These are phyloP conservation scores for Bradypodion ventrale DNA, from an alignment of 2,797 vertebrate genomes.

Conservation along the genomic window DNA sequence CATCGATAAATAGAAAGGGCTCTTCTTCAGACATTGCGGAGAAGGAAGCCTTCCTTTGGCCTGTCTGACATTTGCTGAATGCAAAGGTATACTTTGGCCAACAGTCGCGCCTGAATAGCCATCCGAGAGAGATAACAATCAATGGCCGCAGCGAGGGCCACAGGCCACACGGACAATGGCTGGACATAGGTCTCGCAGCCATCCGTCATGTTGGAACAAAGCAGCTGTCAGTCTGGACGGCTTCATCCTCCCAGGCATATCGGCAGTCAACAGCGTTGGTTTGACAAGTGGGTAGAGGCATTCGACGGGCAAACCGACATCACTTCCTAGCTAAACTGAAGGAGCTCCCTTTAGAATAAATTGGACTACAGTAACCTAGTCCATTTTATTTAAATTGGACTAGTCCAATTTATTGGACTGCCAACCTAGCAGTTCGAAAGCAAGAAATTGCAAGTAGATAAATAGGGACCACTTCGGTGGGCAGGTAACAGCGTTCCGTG, in stretches of 20 bases:
- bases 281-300: constrained; percentile 53
- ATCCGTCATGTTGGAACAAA: constrained; percentile 91
- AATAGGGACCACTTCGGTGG: no score
- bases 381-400: no score
- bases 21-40: constrained; percentile 45
- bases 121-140: constrained; percentile 83
- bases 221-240: constrained; percentile 79
- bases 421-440: no score
- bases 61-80: constrained; percentile 54
- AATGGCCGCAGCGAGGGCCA: constrained; percentile 60
- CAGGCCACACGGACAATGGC: constrained; percentile 75
- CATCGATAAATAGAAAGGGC: constrained; percentile 59
- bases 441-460: no score
- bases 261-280: constrained; percentile 63
- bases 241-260: constrained; percentile 78
- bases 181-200: constrained; percentile 73
- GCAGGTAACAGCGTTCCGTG: no score
- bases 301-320: not conserved
- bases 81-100: constrained; percentile 51
- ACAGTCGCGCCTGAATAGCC: constrained; percentile 68
- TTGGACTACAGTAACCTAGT: no score
- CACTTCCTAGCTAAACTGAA: not conserved
- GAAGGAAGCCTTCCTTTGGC: constrained; percentile 48
- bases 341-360: not conserved
- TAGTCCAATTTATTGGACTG: no score